These are phyloP conservation scores for Contarinia nasturtii DNA, from an alignment of 1,140 invertebrate species.

Conservation along the genomic window DNA sequence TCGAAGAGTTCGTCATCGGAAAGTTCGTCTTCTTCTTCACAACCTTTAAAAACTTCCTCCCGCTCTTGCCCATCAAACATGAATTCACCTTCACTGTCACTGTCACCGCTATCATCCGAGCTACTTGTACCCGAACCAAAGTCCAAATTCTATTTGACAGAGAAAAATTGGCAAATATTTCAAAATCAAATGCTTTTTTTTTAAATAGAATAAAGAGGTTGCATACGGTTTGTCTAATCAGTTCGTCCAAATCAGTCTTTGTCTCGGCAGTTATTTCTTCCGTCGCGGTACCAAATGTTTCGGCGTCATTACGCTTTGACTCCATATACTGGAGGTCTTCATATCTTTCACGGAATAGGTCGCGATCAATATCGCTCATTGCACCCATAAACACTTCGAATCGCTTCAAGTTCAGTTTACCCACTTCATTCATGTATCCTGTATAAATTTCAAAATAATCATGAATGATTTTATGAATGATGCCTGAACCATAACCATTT, in stretches of 20 bases:
- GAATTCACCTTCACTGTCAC: not conserved
- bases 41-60: no score
- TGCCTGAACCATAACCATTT: conserved; percentile 4
- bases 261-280: not conserved
- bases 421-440: conserved; percentile 87
- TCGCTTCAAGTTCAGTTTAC: conserved; percentile 60
- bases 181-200: not conserved
- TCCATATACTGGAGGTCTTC: conserved; percentile 76
- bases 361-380: conserved; percentile 56
- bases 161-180: no score
- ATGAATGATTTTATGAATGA: not conserved
- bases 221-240: not conserved
- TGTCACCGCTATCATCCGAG: not conserved
- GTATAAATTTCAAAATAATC: no score
- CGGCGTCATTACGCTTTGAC: conserved; percentile 41
- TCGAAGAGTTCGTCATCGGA: conserved; percentile 32
- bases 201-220: no score
- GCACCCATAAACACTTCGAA: conserved; percentile 76
- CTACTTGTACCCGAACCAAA: no score
- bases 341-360: conserved; percentile 67
- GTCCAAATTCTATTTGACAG: no score
- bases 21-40: conserved; percentile 9
- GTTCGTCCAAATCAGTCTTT: not conserved
- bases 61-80: no score
- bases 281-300: conserved; percentile 23